Evolutionary conservation across 2,888 invertebrate genomes (phyloP), one percentile per base, ranked within the genome.

Genomic region (Ptychoptera albimana): DNA sequence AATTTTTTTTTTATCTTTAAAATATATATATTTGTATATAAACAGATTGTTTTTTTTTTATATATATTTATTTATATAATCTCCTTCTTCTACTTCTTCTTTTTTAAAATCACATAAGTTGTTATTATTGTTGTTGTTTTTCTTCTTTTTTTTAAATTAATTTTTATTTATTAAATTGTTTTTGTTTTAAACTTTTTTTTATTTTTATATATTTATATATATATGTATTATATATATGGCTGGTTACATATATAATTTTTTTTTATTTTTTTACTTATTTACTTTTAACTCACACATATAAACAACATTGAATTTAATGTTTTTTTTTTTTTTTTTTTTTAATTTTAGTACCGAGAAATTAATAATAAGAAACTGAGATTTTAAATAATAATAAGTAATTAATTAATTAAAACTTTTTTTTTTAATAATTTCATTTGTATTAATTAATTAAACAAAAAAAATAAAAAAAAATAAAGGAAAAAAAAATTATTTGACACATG

Each of bases 111-210:
- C 23, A 23, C 23, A 23, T 23, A 23, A 23, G 23, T 23, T 23
- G 23, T 23, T 32, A 15, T 39, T 44, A 39, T 39, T 44, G 23
- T 23, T 23, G 23, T 23, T 32, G 14, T 39, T 44, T 44, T 39
- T 44, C 32, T 44, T 44, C 39, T 14, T 38, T 44, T 44, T n/a
- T 39, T 16, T 12, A n/a, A 39, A 39, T 39, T 44, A 35, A 35
- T n/a, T n/a, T n/a, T n/a, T n/a, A n/a, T n/a, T n/a, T n/a, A n/a
- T 40, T 29, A 31, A 14, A 31, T 40, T 30, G 29, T 12, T 11
- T 23, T 23, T 42, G 14, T 10, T 45, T 40, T 44, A n/a, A n/a
- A n/a, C n/a, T 45, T 45, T 44, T n/a, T 44, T 37, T 41, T 45
- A 30, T 37, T 37, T 45, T 42, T 38, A 42, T 42, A 45, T 8